Base-by-base conservation (phyloP, 2,113 vertebrate species). In the Rousettus leschenaultii region DNA sequence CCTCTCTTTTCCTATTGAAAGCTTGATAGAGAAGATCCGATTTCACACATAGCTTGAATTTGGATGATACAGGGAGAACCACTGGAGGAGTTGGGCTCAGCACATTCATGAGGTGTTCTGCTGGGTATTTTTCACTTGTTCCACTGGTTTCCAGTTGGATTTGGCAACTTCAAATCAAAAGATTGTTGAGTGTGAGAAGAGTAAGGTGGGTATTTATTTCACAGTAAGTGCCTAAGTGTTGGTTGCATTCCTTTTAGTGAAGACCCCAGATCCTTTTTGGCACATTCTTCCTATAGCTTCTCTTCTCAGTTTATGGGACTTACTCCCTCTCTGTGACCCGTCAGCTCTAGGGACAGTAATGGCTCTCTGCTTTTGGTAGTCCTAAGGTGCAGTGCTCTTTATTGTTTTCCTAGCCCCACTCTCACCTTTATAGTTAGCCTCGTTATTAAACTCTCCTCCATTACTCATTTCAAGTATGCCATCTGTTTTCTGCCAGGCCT, bases 1-100 rank as follows among this genome's bases (percentile, higher is more conserved):
- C 66, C 55, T 95, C 7, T 85, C 16, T 74, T 91, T 92, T 86
- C 21, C 66, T 96, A 35, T 12, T 51, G 43, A 85, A 80, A 96
- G 65, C 82, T 96, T 92, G 48, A 73, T 68, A 93, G 19, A 26
- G 75, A 89, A 83, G 74, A 16, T 8, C 73, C 35, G 24, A 48
- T 77, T 88, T 71, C 11, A 63, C 71, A 38, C 59, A 38, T 85
- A 38, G 35, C 53, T 92, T 85, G 24, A 8, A 35, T 86, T 70
- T 82, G 70, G 28, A 7, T 61, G 18, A 71, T 13, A 18, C 16
- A 3, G 59, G 40, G 13, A 45, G 75, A 51, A 33, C 15, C 22
- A 38, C 65, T 22, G 61, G 15, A 48, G 40, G 9, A 28, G 2
- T 65, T 19, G 26, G 55, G 15, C 6, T 93, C 9, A 8, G 24